Evolutionary conservation across 1,140 invertebrate species (phyloP), one percentile per base, ranked within the genome.

Genomic region (Pseudachorutes palmiensis): DNA sequence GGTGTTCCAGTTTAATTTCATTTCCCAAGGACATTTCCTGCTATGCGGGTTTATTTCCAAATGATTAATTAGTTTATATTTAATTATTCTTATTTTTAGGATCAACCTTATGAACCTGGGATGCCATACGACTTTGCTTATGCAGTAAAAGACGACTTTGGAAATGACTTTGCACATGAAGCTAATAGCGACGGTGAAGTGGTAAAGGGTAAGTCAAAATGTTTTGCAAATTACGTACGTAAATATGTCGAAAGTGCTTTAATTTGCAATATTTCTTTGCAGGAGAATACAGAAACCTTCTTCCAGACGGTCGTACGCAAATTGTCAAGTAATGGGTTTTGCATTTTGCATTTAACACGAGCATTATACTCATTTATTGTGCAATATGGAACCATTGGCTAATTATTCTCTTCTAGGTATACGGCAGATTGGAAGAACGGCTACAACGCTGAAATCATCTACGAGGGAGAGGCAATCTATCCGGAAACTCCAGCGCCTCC

Each of bases 101-200:
- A 69, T 65, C 67, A 63, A 24, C 68, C 84, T 67, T 88, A 91
- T 76, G 87, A 88, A 74, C 88, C 89, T 1, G 88, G 87, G 51
- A 90, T 90, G 86, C 89, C 90, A 1, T 92, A 88, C 79, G 88
- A 91, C 79, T 92, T 92, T 80, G 86, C 72, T 66, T 92, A 92
- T 77, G 84, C 87, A 1, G 90, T 92, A 19, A 89, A 89, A 76
- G 90, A 92, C 72, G 84, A 86, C 62, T 81, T 59, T 51, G 88
- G 88, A 67, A 91, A 89, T 70, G 88, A 92, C 76, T 92, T 89
- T 79, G 88, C 87, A 48, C 90, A 91, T 78, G 88, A 91, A 75
- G 90, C 89, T 2, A 83, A 84, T 48, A 88, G 86, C 73, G 85
- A 89, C 76, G 88, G 88, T 1, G 87, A 89, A 75, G 82, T 86